Base-by-base conservation (phyloP, 2,113 vertebrate genomes). In the Brachyistius frenatus region DNA sequence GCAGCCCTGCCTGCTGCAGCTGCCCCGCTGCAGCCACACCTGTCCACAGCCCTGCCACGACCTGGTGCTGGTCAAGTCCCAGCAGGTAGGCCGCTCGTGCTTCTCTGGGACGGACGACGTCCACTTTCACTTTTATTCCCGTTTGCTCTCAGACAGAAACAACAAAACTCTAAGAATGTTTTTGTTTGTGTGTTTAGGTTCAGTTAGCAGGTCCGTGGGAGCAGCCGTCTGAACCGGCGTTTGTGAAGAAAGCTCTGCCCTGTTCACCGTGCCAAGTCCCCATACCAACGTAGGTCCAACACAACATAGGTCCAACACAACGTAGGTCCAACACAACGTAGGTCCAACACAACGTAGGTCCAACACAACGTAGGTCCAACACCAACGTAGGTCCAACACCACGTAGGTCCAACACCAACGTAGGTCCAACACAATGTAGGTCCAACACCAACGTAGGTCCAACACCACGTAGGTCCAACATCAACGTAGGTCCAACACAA, bases 121-220 rank as follows among this genome's bases (percentile, higher is more conserved):
- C 39, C 7, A 10, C 10, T 10, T 10, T 41, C 39, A 41, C 39
- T 41, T 7, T 7, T 41, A 41, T 41, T 41, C 39, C 39, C 7
- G 39, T 8, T 41, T 32, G 23, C 23, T 23, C 23, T 23, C 23
- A 23, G 23, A 23, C 23, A 23, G 23, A 23, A 23, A 23, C 23
- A 23, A 23, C 23, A 23, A 23, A 23, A 23, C 23, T 23, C 23
- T 23, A 23, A 23, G 23, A 23, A 23, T 23, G 23, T 23, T 23
- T 23, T 23, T 35, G 33, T 56, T 6, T 11, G 3, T 80, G 35
- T 86, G n/a, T 74, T 60, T 2, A 98, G 97, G 95, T 94, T 64
- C 96, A 95, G 86, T 91, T 96, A 33, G 94, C 96, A 1, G 97
- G 96, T 4, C 97, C 97, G 1, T 99, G 97, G 97, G 97, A 98